Base-by-base conservation (phyloP, 2,113 vertebrate genomes). In the Rhinolophus ferrumequinum region DNA sequence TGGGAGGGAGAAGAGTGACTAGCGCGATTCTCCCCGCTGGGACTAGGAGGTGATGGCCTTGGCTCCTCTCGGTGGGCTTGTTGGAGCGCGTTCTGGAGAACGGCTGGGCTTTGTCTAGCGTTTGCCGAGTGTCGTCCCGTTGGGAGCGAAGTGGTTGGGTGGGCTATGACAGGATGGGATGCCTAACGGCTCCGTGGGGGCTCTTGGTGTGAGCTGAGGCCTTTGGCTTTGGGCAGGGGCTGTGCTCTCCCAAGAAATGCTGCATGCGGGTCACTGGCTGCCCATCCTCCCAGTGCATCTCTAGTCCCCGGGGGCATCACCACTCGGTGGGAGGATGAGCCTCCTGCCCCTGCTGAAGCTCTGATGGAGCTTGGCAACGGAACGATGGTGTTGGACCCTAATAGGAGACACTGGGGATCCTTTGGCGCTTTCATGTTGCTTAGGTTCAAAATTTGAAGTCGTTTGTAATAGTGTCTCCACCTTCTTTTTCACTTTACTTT, bases 1-100 rank as follows among this genome's bases (percentile, higher is more conserved):
- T 35, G 94, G 90, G 90, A 97, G 97, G 90, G 83, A 94, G 69
- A 90, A 54, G 33, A 69, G 90, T 95, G 88, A 50, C n/a, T 2
- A 97, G 67, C 98, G 98, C 98, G 98, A 98, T 98, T 97, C 98
- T 98, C 97, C 96, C 97, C 95, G 87, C 92, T 97, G 97, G 88
- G 88, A 79, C 44, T 26, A 26, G 26, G 35, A n/a, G 54, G 28
- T 11, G n/a, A n/a, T n/a, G 14, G 41, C 18, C 0, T 72, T n/a
- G 76, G 3, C 12, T n/a, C 44, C 44, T 79, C 88, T 67, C 56
- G 4, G 62, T 90, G 94, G 95, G 85, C 90, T 82, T 56, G n/a
- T 28, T 56, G 84, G 72, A 88, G 67, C n/a, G 62, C n/a, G 30
- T 85, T 67, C 14, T 60, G 50, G 70, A 64, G 50, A 22, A 50